Evolutionary conservation across 2,888 invertebrate species (phyloP).

Genomic region (Monopis laevigella): DNA sequence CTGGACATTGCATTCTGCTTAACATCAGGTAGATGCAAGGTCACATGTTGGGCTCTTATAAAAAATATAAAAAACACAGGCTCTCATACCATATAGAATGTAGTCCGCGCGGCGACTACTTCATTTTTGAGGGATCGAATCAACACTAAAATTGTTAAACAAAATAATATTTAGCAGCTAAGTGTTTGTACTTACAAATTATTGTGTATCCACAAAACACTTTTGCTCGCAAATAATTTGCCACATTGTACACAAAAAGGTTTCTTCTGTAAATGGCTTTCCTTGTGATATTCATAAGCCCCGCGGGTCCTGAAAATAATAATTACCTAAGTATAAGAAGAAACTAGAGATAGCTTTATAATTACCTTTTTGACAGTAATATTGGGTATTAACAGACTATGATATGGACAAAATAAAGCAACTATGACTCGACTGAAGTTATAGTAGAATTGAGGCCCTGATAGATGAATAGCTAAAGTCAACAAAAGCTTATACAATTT

Average conservation of each 20-base stretch:
- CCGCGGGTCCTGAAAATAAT: constrained; percentile 13
- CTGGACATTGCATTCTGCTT: too few relatives aligned
- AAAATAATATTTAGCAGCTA: background rate
- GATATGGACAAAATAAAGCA: too few relatives aligned
- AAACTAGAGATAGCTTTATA: constrained; percentile 5
- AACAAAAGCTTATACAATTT: too few relatives aligned
- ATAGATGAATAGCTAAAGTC: too few relatives aligned
- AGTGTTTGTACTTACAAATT: background rate
- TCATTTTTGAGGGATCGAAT: background rate
- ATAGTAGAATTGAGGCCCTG: too few relatives aligned
- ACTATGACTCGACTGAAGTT: too few relatives aligned
- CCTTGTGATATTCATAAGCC: constrained; percentile 15
- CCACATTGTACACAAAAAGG: constrained; percentile 42
- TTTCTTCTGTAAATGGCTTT: constrained; percentile 12
- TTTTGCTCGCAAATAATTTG: constrained; percentile 40
- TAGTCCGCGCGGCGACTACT: background rate
- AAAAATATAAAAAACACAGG: too few relatives aligned
- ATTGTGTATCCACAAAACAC: constrained; percentile 23
- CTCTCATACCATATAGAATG: too few relatives aligned
- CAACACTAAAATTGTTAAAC: background rate
- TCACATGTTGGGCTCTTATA: too few relatives aligned
- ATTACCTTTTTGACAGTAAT: too few relatives aligned
- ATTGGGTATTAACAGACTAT: too few relatives aligned
- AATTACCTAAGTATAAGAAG: constrained; percentile 1
- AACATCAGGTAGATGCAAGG: too few relatives aligned